Evolutionary conservation across 2,113 vertebrate genomes (phyloP), one percentile per base, ranked within the genome.

Genomic region (Colius striatus): DNA sequence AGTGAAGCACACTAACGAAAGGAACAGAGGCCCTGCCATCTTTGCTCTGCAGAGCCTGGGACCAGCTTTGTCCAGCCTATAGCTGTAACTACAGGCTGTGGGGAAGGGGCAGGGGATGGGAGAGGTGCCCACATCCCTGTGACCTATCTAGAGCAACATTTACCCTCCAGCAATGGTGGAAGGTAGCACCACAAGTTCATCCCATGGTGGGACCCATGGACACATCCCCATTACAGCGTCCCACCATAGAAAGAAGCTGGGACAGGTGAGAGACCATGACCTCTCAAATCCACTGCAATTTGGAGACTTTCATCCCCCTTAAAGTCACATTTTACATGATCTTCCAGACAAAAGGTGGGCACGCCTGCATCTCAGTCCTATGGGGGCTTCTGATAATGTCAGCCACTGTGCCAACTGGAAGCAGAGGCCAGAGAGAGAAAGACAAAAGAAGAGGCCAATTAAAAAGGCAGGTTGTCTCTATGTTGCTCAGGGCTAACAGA

Each of bases 401-500:
- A 79, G 48, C 30, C 50, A 23, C 63, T 2, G 8, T 53, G 81
- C 78, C 82, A 75, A 16, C 4, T 51, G 67, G 41, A 58, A 84
- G 27, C 21, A 11, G 32, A 38, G 57, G 34, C 51, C 48, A 36
- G 51, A 51, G 63, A 61, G 80, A 60, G 38, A 41, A 41, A 41
- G 38, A 30, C 58, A 34, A 19, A 53, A 47, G 63, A 26, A 80
- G 36, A 57, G 43, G 50, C 85, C 68, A 63, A 13, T 86, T 86
- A 84, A 61, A 87, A 62, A 74, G 51, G 38, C 68, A 95, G 71
- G 78, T 78, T 90, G 78, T 45, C 51, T 81, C 75, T 0, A 1
- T 16, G 48, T 72, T 93, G 90, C 92, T 88, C 68, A 78, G 84
- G 85, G 93, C 71, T 73, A 80, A 85, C 72, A 72, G 76, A 92